Conservation (phyloP, 2,888 invertebrate genomes). For the Agrotis segetum region DNA sequence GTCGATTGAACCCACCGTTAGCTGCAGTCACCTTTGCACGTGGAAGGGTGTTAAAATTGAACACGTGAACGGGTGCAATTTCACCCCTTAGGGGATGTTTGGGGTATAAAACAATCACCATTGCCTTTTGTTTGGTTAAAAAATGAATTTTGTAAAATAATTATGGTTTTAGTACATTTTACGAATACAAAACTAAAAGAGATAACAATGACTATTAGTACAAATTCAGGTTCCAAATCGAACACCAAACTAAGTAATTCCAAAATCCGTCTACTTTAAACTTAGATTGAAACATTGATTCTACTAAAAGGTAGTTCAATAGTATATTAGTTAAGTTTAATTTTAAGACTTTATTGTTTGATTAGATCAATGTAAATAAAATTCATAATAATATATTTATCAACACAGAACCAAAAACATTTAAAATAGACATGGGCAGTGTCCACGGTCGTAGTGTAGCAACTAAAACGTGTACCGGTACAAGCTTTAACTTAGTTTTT, state of each 20-base stretch:
- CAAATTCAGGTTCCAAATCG: too few relatives aligned
- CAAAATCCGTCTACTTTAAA: background rate
- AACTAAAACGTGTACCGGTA: slow-evolving; percentile 23
- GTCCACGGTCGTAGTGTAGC: background rate
- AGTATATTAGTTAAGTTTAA: too few relatives aligned
- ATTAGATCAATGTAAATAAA: too few relatives aligned
- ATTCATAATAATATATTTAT: background rate
- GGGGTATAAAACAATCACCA: slow-evolving; percentile 11
- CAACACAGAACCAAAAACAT: background rate
- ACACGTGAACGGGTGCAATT: slow-evolving; percentile 62
- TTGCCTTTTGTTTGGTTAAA: background rate
- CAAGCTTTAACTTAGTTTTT: slow-evolving; percentile 73
- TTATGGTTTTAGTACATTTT: background rate
- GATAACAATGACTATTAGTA: too few relatives aligned
- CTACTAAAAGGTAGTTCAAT: background rate
- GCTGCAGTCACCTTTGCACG: slow-evolving; percentile 54
- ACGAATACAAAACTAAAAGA: background rate
- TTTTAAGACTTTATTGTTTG: too few relatives aligned
- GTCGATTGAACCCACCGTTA: slow-evolving; percentile 71
- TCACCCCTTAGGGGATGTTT: slow-evolving; percentile 36
- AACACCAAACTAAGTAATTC: background rate
- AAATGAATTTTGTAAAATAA: background rate
- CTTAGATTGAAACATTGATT: too few relatives aligned
- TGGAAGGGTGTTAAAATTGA: slow-evolving; percentile 67
- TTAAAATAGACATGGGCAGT: slow-evolving; percentile 6